Base-by-base conservation (phyloP, 2,797 vertebrate species). In the Dicrostonyx torquatus region DNA sequence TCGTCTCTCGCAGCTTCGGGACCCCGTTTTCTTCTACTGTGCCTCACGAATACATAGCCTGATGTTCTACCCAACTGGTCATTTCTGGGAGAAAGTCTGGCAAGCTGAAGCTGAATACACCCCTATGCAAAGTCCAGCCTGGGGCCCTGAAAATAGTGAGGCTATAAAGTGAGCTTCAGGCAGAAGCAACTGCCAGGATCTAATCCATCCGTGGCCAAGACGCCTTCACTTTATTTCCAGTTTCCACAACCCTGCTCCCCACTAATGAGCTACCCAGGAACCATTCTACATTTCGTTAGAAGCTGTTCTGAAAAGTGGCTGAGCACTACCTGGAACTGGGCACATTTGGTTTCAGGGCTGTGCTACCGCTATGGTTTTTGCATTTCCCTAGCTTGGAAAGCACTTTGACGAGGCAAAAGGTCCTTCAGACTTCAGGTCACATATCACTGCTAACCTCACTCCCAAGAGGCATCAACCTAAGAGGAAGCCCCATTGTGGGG, bases 221-320 rank as follows among this genome's bases (percentile, higher is more conserved):
- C 10, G 40, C 75, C 62, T 89, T 93, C 58, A 88, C 76, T 89
- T 92, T 92, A 89, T 89, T 91, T 95, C 58, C 89, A 87, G 58
- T 92, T 96, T 94, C 70, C 91, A 88, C 77, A 83, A 82, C n/a
- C 48, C 40, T 62, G 70, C 89, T 55, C 66, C 50, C 58, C 9
- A 93, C 84, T 92, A 93, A 96, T 91, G 87, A 96, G 72, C 75
- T 88, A 12, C 60, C 89, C 87, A 94, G 83, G 87, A 89, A 94
- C 37, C 66, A 40, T 83, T 93, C 37, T 5, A 1, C 24, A 70
- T 84, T 95, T 91, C 73, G 76, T 95, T 87, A 91, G 83, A 68
- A 84, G 87, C 48, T 87, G 60, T 37, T 86, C 40, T 95, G 87
- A 89, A 79, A 62, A 95, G 83, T 66, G 87, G 86, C 90, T 93